These are phyloP conservation scores for Dinoponera quadriceps DNA, from an alignment of 1,140 invertebrate genomes.

Conservation along the genomic window DNA sequence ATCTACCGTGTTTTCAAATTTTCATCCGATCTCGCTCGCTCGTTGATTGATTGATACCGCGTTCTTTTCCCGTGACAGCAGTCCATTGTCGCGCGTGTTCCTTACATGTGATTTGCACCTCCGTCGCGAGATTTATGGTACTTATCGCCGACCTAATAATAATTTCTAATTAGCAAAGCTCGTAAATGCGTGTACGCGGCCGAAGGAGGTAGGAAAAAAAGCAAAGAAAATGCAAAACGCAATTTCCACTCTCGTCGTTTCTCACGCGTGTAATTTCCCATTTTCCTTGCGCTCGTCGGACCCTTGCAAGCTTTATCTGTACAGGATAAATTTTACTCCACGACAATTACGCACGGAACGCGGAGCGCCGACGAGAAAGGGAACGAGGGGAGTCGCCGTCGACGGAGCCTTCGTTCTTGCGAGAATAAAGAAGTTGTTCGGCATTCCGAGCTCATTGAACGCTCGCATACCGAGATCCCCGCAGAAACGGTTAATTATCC, in stretches of 20 bases:
- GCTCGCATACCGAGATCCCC: conserved; percentile 76
- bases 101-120: neutral
- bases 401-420: conserved; percentile 6
- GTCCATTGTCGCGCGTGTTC: neutral
- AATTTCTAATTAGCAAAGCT: neutral
- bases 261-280: neutral
- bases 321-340: neutral
- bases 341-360: conserved; percentile 42
- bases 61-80: neutral
- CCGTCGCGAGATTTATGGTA: neutral
- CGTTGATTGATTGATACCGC: neutral
- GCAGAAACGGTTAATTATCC: conserved; percentile 82
- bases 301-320: too few species aligned
- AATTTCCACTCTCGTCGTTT: neutral
- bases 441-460: conserved; percentile 73
- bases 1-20: conserved; percentile 22
- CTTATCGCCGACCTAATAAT: neutral
- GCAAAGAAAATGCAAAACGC: neutral
- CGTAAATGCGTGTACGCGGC: neutral
- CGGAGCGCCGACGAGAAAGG: neutral
- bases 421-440: conserved; percentile 71
- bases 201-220: too few species aligned
- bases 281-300: too few species aligned
- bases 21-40: conserved; percentile 11
- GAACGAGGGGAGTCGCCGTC: neutral